Conservation (phyloP, 2,113 vertebrate genomes). For the Isichthys henryi region DNA sequence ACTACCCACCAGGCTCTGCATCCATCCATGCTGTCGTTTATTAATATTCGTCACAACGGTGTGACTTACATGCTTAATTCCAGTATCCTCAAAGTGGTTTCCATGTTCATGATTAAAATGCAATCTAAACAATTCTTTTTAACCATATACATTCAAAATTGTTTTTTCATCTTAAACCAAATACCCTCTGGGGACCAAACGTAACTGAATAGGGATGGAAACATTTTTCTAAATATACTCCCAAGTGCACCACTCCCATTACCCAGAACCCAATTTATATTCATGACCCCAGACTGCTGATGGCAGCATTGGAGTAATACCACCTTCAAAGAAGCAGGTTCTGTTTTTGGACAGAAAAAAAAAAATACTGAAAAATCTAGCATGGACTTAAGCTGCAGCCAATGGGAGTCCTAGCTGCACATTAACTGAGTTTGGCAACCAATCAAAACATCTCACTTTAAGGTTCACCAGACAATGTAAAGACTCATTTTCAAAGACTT, state of each 20-base stretch:
- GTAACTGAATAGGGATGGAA: conserved; percentile 12
- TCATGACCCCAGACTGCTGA: conserved; percentile 32
- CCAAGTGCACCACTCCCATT: conserved; percentile 26
- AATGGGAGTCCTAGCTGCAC: neutral
- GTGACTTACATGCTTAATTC: neutral
- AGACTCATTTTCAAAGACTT: neutral
- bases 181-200: conserved; percentile 15
- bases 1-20: neutral
- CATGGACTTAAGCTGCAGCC: neutral
- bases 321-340: conserved; percentile 28
- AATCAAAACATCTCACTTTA: neutral
- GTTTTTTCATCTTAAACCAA: neutral
- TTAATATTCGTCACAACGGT: neutral
- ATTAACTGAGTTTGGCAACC: neutral
- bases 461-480: neutral
- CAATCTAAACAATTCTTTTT: neutral
- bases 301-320: conserved; percentile 34
- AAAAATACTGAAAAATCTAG: conserved; percentile 9
- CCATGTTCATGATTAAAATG: neutral
- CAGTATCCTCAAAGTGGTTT: conserved; percentile 19
- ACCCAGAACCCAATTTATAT: conserved; percentile 44
- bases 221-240: conserved; percentile 24
- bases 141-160: neutral
- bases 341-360: neutral
- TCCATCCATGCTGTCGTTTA: neutral